Base-by-base conservation (phyloP, 2,888 invertebrate species). In the Proisotoma minuta region DNA sequence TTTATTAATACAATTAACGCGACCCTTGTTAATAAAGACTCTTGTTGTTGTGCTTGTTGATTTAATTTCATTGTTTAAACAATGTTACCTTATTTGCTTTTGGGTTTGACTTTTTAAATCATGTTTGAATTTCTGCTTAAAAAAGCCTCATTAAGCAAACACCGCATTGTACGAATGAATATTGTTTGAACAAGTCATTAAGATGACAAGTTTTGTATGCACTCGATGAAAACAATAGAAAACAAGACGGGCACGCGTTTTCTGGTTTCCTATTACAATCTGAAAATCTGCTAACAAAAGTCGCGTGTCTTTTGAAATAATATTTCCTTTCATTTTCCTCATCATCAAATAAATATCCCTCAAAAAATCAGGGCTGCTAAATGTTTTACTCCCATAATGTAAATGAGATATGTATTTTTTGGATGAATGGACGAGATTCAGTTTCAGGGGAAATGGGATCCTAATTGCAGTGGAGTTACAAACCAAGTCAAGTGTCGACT, bases 231-330 rank as follows among this genome's bases (percentile, higher is more conserved):
- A 34, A 34, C 34, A 34, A 34, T 34, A 34, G 34, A 34, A n/a
- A 34, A 34, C 34, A 34, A 5, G 50, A 24, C 23, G 23, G 39
- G 23, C 54, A 29, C 51, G 28, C 34, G 39, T 20, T 39, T 22
- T 2, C 5, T 54, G 54, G 54, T 54, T 54, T 54, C 54, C 34
- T 18, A 54, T 54, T 54, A 54, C 54, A 54, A 39, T 39, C 34
- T 50, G 8, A 34, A 34, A 34, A 34, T 34, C 23, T 39, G 24
- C 29, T 22, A 10, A 54, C 29, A 54, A 20, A 54, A 54, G 54
- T 54, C 54, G 54, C 54, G 54, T 54, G 54, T 24, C 54, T 54
- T 34, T 54, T 34, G 54, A 54, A 54, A 54, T 54, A 52, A 29
- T 39, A 39, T 34, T 54, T 34, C 54, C 54, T 54, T 39, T 34